phyloP scores from a whole-genome alignment of 2,888 invertebrate species.

The Yponomeuta plumbellus region DNA sequence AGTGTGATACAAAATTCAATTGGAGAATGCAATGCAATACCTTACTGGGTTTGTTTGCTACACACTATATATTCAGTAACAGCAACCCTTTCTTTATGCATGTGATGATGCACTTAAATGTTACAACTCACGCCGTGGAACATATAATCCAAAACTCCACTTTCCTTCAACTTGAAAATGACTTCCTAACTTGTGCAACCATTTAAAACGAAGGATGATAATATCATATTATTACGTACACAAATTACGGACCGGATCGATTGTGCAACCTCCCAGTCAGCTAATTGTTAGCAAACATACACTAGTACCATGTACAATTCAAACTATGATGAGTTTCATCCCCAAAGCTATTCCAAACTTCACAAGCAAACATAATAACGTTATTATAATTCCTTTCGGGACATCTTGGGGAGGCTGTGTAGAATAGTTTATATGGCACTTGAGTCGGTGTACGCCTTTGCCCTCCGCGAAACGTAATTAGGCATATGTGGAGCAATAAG shows the following conservation, averaged over 20 bases:
- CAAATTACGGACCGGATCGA: background rate
- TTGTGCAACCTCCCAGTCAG: conserved; percentile 20
- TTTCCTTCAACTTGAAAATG: background rate
- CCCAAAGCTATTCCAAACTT: background rate
- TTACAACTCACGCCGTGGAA: background rate
- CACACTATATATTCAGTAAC: background rate
- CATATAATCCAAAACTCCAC: background rate
- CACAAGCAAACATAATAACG: background rate
- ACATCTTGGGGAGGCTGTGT: background rate
- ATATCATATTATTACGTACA: background rate
- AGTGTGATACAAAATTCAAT: background rate
- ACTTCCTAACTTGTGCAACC: background rate
- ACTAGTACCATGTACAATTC: background rate
- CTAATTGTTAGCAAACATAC: background rate
- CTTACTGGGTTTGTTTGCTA: background rate
- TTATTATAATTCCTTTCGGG: background rate
- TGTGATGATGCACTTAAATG: background rate
- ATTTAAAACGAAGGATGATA: background rate
- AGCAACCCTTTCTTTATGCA: too few species aligned
- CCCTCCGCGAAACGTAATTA: conserved; percentile 38
- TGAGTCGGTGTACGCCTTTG: conserved; percentile 32
- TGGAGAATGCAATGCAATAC: background rate
- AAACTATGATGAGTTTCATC: conserved; percentile 4
- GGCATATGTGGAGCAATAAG: conserved; percentile 32
- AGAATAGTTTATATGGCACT: conserved; percentile 24